Evolutionary conservation across 2,797 vertebrate species (phyloP).

Genomic region (Yasuhikotakia modesta): DNA sequence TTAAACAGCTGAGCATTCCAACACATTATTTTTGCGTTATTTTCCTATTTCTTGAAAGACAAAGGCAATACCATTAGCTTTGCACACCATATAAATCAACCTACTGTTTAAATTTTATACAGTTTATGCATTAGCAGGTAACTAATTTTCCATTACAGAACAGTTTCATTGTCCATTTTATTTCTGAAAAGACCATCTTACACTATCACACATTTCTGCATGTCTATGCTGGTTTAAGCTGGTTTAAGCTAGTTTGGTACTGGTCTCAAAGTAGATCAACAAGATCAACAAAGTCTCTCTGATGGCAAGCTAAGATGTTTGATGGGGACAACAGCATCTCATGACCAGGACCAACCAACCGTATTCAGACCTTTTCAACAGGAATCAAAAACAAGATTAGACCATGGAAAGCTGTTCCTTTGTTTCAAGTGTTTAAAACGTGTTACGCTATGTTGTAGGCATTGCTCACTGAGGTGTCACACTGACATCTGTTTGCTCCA

Average conservation of each 20-base stretch:
- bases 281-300: not conserved
- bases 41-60: slow-evolving; percentile 73
- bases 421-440: not conserved
- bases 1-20: slow-evolving; percentile 71
- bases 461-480: slow-evolving; percentile 24
- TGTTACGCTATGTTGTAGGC: slow-evolving; percentile 8
- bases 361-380: not conserved
- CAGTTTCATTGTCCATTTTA: not conserved
- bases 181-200: not conserved
- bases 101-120: slow-evolving; percentile 39
- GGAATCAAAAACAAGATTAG: not conserved
- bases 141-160: not conserved
- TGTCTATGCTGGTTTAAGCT: not conserved
- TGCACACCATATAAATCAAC: slow-evolving; percentile 66
- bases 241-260: not conserved
- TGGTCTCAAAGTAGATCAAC: not conserved
- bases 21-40: slow-evolving; percentile 76
- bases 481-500: slow-evolving; percentile 7
- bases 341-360: not conserved
- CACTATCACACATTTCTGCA: too few relatives aligned
- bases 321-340: too few relatives aligned
- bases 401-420: not conserved
- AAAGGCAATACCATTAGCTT: slow-evolving; percentile 72
- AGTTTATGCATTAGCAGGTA: not conserved
- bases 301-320: not conserved